These are phyloP conservation scores for Geococcyx californianus DNA, from an alignment of 2,113 vertebrate species.

Conservation along the genomic window DNA sequence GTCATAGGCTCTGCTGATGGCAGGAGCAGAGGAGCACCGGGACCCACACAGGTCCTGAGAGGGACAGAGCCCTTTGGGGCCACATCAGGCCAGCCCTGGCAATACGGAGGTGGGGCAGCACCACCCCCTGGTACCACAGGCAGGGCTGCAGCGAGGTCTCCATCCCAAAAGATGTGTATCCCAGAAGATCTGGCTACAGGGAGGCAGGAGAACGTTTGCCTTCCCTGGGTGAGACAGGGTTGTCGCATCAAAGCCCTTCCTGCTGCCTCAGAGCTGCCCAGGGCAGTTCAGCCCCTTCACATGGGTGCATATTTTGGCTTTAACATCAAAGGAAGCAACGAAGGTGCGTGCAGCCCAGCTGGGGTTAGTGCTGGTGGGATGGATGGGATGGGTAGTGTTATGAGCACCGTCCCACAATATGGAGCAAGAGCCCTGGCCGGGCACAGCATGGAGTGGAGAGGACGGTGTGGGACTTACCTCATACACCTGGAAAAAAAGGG, in stretches of 20 bases:
- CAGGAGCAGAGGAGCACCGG: background rate
- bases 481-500: slow-evolving; percentile 91
- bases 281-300: background rate
- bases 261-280: background rate
- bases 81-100: background rate
- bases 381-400: slow-evolving; percentile 30
- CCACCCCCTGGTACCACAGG: background rate
- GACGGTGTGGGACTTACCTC: slow-evolving; percentile 86
- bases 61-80: background rate
- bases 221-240: background rate
- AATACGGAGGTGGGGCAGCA: background rate
- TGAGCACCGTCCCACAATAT: slow-evolving; percentile 22
- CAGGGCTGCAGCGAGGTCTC: background rate
- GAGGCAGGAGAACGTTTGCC: background rate
- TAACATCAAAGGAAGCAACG: background rate
- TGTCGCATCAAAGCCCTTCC: background rate
- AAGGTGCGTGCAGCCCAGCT: background rate
- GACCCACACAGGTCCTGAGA: background rate
- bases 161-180: background rate
- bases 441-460: slow-evolving; percentile 15
- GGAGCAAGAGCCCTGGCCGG: slow-evolving; percentile 1
- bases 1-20: background rate
- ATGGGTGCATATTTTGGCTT: background rate
- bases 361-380: slow-evolving; percentile 16
- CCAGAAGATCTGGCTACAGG: background rate